phyloP scores from a whole-genome alignment of 2,888 invertebrate species.

The Clusia tigrina region DNA sequence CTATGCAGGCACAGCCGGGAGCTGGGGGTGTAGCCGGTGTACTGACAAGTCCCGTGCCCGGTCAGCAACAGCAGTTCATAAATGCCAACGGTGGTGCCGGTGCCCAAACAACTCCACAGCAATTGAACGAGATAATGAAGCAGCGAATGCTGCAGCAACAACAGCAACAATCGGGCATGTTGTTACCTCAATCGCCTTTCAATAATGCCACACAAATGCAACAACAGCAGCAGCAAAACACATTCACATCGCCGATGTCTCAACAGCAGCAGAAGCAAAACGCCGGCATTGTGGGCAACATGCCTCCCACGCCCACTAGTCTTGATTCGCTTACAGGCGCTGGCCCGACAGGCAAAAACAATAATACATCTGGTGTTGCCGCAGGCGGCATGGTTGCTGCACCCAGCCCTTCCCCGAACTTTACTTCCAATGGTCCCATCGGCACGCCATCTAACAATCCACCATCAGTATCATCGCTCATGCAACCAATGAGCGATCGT shows the following conservation, averaged over 20 bases:
- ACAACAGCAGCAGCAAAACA: constrained; percentile 42
- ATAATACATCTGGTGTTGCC: constrained; percentile 40
- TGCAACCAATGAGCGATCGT: constrained; percentile 69
- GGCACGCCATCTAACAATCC: constrained; percentile 69
- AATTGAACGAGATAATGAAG: constrained; percentile 71
- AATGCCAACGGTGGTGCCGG: constrained; percentile 67
- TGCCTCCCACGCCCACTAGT: constrained; percentile 68
- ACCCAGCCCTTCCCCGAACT: constrained; percentile 65
- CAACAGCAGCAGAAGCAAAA: constrained; percentile 36
- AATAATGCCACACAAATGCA: constrained; percentile 46
- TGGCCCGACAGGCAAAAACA: constrained; percentile 34
- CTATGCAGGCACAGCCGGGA: constrained; percentile 59
- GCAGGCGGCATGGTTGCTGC: constrained; percentile 63
- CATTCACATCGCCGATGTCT: constrained; percentile 46
- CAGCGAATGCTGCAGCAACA: constrained; percentile 65
- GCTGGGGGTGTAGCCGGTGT: constrained; percentile 46
- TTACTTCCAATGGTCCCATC: constrained; percentile 64
- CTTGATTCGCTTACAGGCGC: constrained; percentile 62
- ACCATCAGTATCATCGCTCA: constrained; percentile 69
- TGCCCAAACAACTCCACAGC: constrained; percentile 49
- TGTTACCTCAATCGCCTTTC: constrained; percentile 56
- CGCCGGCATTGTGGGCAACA: constrained; percentile 45
- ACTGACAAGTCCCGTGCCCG: constrained; percentile 56
- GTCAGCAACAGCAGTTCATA: constrained; percentile 59
- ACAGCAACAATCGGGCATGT: constrained; percentile 44